Percentiles rank a stretch among this genome's conserved stretches.
Conservation (phyloP, 2,888 invertebrate genomes). For the Cyaniris semiargus region DNA sequence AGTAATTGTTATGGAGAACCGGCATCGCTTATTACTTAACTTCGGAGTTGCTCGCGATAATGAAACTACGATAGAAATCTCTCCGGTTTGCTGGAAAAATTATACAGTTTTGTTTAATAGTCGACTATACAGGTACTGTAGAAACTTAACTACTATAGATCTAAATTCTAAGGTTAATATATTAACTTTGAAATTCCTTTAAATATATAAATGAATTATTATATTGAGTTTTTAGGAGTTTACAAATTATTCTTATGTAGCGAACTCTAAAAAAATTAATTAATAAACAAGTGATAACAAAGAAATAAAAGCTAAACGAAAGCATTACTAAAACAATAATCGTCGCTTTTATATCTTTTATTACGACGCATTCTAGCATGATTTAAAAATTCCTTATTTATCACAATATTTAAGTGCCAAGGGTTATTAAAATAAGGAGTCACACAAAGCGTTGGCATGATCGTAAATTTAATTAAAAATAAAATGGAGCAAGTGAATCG, state of each 20-base stretch:
- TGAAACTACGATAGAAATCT: slow-evolving; percentile 30
- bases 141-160: no score
- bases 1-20: slow-evolving; percentile 74
- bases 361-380: neutral
- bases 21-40: slow-evolving; percentile 67
- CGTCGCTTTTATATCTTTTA: neutral
- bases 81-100: neutral
- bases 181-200: no score
- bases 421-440: slow-evolving; percentile 6
- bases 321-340: neutral
- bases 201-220: no score
- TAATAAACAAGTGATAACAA: neutral
- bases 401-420: slow-evolving; percentile 9
- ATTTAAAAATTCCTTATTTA: neutral
- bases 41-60: slow-evolving; percentile 45
- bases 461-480: slow-evolving; percentile 21
- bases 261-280: neutral
- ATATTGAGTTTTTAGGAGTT: no score
- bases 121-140: neutral
- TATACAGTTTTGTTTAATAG: neutral
- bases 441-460: neutral
- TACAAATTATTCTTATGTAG: neutral
- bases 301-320: neutral
- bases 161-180: no score
- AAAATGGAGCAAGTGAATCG: slow-evolving; percentile 18